Evolutionary conservation across 1,140 invertebrate species (phyloP).

Genomic region (Lanistes nyassanus): DNA sequence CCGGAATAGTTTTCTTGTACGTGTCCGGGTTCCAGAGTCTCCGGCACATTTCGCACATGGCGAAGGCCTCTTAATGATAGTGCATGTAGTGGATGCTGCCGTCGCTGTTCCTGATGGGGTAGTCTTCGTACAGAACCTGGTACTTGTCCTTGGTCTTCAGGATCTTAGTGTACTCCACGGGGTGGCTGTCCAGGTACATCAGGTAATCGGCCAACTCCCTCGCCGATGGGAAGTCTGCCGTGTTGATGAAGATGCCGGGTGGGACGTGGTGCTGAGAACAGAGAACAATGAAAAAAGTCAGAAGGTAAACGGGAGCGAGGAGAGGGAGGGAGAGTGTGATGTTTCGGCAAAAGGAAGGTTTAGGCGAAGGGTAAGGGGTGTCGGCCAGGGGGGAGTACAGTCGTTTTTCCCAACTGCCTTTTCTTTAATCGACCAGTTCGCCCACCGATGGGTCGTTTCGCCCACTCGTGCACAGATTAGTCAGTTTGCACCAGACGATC

Average conservation of each 20-base stretch:
- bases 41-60: slow-evolving; percentile 19
- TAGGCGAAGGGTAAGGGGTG: no score
- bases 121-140: slow-evolving; percentile 21
- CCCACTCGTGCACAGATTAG: no score
- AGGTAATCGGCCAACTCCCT: slow-evolving; percentile 33
- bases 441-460: no score
- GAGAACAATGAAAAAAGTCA: no score
- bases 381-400: no score
- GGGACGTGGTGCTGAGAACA: no score
- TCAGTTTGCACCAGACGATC: no score
- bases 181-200: slow-evolving; percentile 27
- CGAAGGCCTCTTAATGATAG: not conserved
- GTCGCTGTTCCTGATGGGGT: not conserved
- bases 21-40: slow-evolving; percentile 17
- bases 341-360: no score
- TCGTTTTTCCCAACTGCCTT: no score
- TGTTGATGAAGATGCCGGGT: slow-evolving; percentile 23
- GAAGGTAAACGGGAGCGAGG: no score
- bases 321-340: no score
- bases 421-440: no score
- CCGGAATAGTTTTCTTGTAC: slow-evolving; percentile 4
- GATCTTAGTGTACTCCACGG: slow-evolving; percentile 20
- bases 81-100: not conserved
- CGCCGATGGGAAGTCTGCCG: slow-evolving; percentile 21
- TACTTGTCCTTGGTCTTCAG: slow-evolving; percentile 26